Conservation (phyloP, 1,140 invertebrate genomes). For the Sarcophaga bullata region DNA sequence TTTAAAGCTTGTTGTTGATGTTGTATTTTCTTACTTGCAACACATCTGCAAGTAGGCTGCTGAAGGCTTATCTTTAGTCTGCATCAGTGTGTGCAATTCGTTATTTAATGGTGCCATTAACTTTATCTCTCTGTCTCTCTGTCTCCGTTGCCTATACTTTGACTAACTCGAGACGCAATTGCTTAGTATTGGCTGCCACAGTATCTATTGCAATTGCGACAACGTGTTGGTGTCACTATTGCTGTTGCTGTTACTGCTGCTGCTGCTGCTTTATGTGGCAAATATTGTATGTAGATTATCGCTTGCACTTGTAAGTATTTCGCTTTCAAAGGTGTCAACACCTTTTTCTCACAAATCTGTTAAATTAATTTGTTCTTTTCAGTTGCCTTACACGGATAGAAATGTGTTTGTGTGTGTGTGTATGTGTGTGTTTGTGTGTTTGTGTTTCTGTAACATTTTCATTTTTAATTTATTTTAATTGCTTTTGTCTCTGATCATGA, state of each 20-base stretch:
- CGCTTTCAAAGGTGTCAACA: slow-evolving; percentile 36
- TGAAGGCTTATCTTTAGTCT: slow-evolving; percentile 24
- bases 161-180: slow-evolving; percentile 7
- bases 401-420: neutral
- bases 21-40: neutral
- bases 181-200: no score
- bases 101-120: slow-evolving; percentile 35
- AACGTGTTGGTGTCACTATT: neutral
- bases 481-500: neutral
- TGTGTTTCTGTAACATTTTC: neutral
- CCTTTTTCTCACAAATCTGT: slow-evolving; percentile 37
- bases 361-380: slow-evolving; percentile 33
- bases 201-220: neutral
- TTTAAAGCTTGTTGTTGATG: neutral
- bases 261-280: neutral
- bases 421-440: neutral
- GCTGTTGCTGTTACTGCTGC: neutral
- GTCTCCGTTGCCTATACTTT: neutral
- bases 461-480: slow-evolving; percentile 12
- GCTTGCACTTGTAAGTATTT: slow-evolving; percentile 28
- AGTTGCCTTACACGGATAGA: neutral
- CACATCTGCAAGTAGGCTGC: neutral
- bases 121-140: neutral
- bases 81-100: slow-evolving; percentile 32
- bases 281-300: slow-evolving; percentile 19